A percentile compares a stretch with the other conserved stretches of the same genome.
phyloP scores from a whole-genome alignment of 2,113 vertebrate genomes.

The Muntiacus reevesi region DNA sequence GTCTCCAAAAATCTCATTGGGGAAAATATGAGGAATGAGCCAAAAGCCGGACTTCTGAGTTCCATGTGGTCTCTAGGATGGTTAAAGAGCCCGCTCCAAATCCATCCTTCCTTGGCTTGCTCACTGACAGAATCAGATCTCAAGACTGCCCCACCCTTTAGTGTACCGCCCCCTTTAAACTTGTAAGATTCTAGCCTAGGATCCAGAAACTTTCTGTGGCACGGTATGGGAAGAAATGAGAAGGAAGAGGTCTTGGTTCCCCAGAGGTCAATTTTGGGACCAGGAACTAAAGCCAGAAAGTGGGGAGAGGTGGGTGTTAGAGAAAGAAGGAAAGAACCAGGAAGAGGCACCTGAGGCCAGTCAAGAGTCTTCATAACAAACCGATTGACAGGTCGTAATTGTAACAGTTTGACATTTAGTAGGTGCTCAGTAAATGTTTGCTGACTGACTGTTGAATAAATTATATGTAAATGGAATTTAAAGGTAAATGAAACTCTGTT shows the following conservation, averaged over 20 bases:
- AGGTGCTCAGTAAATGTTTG: not conserved
- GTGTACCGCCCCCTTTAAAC: not conserved
- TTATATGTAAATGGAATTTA: not conserved
- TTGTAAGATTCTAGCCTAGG: not conserved
- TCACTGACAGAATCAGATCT: not conserved
- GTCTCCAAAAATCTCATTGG: constrained; percentile 65
- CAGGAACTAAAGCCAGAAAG: constrained; percentile 11
- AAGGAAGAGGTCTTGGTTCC: not conserved
- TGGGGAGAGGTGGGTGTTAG: not conserved
- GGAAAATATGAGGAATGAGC: constrained; percentile 41
- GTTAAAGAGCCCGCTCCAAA: constrained; percentile 12
- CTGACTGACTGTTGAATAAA: not conserved
- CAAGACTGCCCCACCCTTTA: not conserved
- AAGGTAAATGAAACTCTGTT: constrained; percentile 34
- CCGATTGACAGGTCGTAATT: not conserved
- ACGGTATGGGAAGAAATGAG: not conserved
- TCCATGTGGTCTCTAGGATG: not conserved
- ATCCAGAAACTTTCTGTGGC: not conserved
- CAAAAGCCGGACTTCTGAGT: constrained; percentile 33
- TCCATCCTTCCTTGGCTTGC: not conserved
- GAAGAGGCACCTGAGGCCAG: not conserved
- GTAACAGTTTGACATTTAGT: not conserved
- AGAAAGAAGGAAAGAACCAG: not conserved
- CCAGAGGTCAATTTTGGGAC: not conserved
- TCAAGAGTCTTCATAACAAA: not conserved